Evolutionary conservation across 1,140 invertebrate species (phyloP), one percentile per base, ranked within the genome.

Genomic region (Andrena cerasifolii): DNA sequence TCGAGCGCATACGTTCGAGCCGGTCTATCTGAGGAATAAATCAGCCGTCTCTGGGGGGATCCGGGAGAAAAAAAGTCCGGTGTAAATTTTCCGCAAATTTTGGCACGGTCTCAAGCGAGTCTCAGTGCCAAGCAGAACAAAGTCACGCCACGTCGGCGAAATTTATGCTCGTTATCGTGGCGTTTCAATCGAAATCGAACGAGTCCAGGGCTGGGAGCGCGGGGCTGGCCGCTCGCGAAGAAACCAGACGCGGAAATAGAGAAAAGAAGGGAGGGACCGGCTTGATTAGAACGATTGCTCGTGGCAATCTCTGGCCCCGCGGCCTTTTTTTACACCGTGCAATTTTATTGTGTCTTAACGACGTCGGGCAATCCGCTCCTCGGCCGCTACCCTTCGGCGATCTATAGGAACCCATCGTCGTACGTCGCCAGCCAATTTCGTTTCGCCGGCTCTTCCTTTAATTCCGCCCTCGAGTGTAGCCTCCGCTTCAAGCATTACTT

Each of bases 281-380:
- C 31, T 88, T 86, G 88, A 90, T 88, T 88, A 89, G 88, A 82
- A 90, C 85, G 81, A 88, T 86, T 68, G 83, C 82, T 68, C 26
- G 80, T 75, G 70, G 84, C 82, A 83, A 89, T 88, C 87, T 86
- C 86, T 79, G 76, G 61, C 65, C 36, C 65, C 54, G 61, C 73
- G 70, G 58, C 43, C 63, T 56, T 79, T 76, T 87, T 87, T 86
- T 81, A 83, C 79, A 80, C 77, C 62, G 73, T 66, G 76, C 65
- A 80, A 82, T 89, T 89, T 90, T 88, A 89, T 90, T 86, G 87
- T 82, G 79, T 80, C 89, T 86, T 89, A 89, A 89, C 86, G 86
- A 89, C 83, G 83, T 88, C 85, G 85, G 80, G 80, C 79, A 79
- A 61, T 56, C 78, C 76, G 43, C 33, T 78, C 53, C 33, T 45